Percentiles rank a stretch among this genome's conserved stretches.
phyloP scores from a whole-genome alignment of 2,797 vertebrate species.

The Florisuga fusca region DNA sequence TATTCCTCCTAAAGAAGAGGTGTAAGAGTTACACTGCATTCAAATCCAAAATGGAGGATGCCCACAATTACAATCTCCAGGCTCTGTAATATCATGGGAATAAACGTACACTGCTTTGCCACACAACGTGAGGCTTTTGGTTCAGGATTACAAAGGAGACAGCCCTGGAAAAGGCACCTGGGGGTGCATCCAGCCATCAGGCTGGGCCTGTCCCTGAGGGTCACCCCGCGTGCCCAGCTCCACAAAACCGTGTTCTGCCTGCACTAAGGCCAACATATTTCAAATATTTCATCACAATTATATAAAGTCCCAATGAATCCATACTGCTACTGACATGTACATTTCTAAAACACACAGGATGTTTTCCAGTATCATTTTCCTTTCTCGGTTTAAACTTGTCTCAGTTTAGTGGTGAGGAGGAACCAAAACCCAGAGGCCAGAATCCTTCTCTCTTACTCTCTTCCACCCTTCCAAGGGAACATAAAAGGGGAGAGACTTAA shows the following conservation, averaged over 20 bases:
- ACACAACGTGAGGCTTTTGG: neutral
- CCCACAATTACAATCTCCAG: neutral
- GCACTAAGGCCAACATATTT: neutral
- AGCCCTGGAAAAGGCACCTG: neutral
- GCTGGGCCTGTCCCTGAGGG: too few relatives aligned
- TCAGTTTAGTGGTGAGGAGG: too few relatives aligned
- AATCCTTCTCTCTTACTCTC: too few relatives aligned
- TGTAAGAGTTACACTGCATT: neutral
- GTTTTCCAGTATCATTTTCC: too few relatives aligned
- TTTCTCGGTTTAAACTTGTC: too few relatives aligned
- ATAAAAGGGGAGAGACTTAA: too few relatives aligned
- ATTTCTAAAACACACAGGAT: neutral
- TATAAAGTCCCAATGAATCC: neutral
- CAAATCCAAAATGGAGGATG: neutral
- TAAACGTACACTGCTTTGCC: neutral
- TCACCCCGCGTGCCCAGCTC: neutral
- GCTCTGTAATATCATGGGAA: neutral
- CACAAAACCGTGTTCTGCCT: neutral
- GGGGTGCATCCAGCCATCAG: accelerated
- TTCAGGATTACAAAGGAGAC: neutral
- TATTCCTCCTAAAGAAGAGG: neutral
- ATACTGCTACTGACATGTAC: neutral
- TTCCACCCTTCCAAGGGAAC: too few relatives aligned
- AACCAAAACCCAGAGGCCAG: too few relatives aligned
- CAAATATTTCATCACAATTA: neutral